phyloP scores from a whole-genome alignment of 37 sponge, comb jelly and placozoan genomes.

The Corticium candelabrum region DNA sequence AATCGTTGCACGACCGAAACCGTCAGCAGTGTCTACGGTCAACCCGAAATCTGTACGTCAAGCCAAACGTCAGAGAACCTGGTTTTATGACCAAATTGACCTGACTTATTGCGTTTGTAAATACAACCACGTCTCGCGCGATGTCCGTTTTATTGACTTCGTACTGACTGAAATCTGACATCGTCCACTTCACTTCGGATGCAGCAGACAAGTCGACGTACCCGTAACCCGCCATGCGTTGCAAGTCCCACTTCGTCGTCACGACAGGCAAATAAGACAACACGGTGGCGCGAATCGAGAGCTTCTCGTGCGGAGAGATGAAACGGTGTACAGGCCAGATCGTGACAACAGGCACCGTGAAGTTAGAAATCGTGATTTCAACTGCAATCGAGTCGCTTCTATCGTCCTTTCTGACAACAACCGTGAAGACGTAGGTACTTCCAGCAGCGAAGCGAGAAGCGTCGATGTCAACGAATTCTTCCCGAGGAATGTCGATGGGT shows the following conservation, averaged over 20 bases:
- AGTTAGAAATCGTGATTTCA: background rate
- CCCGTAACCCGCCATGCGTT: background rate
- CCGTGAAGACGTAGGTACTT: background rate
- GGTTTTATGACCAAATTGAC: background rate
- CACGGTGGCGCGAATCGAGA: background rate
- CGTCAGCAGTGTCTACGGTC: background rate
- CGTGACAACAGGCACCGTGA: background rate
- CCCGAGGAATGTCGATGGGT: background rate
- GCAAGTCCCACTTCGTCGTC: background rate
- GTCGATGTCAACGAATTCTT: background rate
- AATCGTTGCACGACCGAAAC: background rate
- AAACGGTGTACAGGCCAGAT: background rate
- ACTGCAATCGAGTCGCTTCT: background rate
- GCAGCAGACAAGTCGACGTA: background rate
- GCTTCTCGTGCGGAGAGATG: background rate
- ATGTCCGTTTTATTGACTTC: background rate
- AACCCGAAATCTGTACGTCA: background rate
- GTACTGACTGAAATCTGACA: background rate
- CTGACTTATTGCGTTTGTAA: background rate
- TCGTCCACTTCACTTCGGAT: background rate
- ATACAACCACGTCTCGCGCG: background rate
- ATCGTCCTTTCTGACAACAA: background rate
- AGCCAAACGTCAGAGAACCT: background rate
- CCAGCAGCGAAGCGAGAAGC: background rate
- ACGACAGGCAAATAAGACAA: background rate